A percentile compares a stretch with the other conserved stretches of the same genome.
These are phyloP conservation scores for Drosophila pseudoananassae DNA, from an alignment of 1,140 invertebrate species.

Conservation along the genomic window DNA sequence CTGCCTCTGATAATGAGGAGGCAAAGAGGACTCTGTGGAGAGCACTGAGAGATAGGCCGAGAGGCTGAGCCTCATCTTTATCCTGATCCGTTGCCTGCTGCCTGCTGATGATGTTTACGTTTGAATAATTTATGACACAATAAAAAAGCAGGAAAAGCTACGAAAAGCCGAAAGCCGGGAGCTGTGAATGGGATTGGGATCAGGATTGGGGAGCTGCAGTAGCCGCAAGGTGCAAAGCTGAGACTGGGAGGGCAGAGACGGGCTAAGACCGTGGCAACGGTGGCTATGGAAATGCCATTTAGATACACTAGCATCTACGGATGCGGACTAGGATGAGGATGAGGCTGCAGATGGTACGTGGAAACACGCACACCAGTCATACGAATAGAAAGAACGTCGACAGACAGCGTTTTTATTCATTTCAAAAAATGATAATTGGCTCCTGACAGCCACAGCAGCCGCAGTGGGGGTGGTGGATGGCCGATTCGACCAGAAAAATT, in stretches of 20 bases:
- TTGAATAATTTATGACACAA: conserved; percentile 84
- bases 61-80: conserved; percentile 55
- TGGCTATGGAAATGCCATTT: conserved; percentile 74
- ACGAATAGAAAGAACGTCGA: conserved; percentile 16
- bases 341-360: conserved; percentile 15
- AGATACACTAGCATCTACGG: conserved; percentile 50
- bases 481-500: conserved; percentile 13
- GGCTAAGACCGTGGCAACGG: conserved; percentile 39
- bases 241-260: neutral
- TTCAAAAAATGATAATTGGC: conserved; percentile 78
- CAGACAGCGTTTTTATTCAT: conserved; percentile 72
- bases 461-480: neutral
- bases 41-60: conserved; percentile 11
- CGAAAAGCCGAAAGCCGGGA: conserved; percentile 13
- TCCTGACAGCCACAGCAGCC: conserved; percentile 57
- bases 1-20: conserved; percentile 72
- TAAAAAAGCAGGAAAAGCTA: conserved; percentile 54
- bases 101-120: conserved; percentile 80
- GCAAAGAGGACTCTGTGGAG: conserved; percentile 43
- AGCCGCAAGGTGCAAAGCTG: conserved; percentile 72
- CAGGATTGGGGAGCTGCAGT: conserved; percentile 54
- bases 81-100: conserved; percentile 41
- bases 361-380: conserved; percentile 35
- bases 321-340: conserved; percentile 4
- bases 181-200: conserved; percentile 8